Conservation (phyloP, 2,888 invertebrate species). For the Ophion ventricosus region DNA sequence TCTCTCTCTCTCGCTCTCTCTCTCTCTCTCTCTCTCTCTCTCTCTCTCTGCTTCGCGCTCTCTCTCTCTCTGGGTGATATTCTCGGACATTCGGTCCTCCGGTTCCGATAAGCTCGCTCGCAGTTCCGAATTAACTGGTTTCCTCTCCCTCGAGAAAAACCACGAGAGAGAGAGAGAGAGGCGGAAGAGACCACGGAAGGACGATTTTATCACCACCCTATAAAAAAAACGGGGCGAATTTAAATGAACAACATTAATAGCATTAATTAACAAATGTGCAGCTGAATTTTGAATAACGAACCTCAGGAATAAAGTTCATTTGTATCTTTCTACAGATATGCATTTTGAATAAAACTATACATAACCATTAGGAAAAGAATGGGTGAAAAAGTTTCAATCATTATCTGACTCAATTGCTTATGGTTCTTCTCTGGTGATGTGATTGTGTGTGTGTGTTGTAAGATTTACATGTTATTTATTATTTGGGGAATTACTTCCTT, state of each 20-base stretch:
- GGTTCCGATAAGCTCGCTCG: conserved; percentile 53
- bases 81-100: conserved; percentile 16
- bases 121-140: conserved; percentile 60
- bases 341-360: neutral
- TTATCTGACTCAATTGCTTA: no score
- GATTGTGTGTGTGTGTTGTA: no score
- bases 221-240: neutral
- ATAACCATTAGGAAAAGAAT: no score
- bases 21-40: conserved; percentile 22
- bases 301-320: neutral
- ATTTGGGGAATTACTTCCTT: no score
- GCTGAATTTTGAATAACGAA: neutral
- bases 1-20: conserved; percentile 54
- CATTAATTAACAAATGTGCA: neutral
- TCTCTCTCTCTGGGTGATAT: conserved; percentile 35
- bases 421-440: no score
- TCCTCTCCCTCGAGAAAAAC: conserved; percentile 17
- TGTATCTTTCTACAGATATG: neutral
- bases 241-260: neutral
- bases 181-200: neutral
- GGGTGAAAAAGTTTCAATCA: no score
- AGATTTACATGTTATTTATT: no score
- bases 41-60: no score
- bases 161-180: neutral
- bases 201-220: neutral